Conservation (phyloP, 2,888 invertebrate genomes). For the Nephrotoma appendiculata region DNA sequence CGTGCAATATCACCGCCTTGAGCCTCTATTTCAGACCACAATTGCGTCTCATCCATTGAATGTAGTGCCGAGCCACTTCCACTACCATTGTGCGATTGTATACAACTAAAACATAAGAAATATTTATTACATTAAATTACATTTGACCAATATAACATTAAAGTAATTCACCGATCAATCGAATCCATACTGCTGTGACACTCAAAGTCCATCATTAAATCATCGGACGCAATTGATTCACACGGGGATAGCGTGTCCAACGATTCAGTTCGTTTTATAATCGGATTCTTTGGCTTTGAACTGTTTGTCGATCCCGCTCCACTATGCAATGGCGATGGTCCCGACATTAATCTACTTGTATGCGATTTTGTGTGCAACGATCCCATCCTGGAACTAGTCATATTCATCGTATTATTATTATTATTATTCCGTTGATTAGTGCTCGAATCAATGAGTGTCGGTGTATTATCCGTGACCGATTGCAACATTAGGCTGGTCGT, state of each 20-base stretch:
- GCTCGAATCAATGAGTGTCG: background rate
- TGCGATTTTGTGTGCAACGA: slow-evolving; percentile 19
- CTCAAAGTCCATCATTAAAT: slow-evolving; percentile 78
- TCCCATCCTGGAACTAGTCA: background rate
- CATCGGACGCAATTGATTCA: slow-evolving; percentile 73
- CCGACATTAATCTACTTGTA: slow-evolving; percentile 17
- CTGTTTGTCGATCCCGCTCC: slow-evolving; percentile 25
- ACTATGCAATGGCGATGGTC: slow-evolving; percentile 17
- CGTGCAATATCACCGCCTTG: slow-evolving; percentile 38
- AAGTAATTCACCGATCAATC: slow-evolving; percentile 23
- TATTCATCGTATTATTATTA: background rate
- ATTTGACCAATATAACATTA: background rate
- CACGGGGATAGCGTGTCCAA: slow-evolving; percentile 71
- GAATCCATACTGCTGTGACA: slow-evolving; percentile 33
- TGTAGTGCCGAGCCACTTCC: slow-evolving; percentile 35
- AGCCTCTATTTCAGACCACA: slow-evolving; percentile 34
- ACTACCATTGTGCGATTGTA: slow-evolving; percentile 21
- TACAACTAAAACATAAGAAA: slow-evolving; percentile 17
- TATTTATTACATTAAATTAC: background rate
- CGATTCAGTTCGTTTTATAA: slow-evolving; percentile 49
- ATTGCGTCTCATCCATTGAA: slow-evolving; percentile 38
- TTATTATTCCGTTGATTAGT: background rate
- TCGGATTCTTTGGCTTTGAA: slow-evolving; percentile 26
- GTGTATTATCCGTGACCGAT: slow-evolving; percentile 5
- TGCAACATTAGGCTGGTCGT: background rate